Evolutionary conservation across 2,888 invertebrate genomes (phyloP), one percentile per base, ranked within the genome.

Genomic region (Siphlonurus alternatus): DNA sequence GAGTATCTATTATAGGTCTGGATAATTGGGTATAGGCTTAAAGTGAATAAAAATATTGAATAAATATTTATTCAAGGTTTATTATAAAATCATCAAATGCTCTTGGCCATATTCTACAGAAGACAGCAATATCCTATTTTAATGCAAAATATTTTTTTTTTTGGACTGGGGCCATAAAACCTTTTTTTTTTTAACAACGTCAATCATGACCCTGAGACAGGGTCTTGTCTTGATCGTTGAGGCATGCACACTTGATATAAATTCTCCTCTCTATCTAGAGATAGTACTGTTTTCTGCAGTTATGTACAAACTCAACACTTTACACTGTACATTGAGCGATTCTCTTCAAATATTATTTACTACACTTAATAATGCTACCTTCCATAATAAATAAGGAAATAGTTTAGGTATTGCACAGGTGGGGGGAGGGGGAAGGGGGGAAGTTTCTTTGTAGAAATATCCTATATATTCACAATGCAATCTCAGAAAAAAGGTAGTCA

Each of bases 71-170:
- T 64, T 67, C 59, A 67, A 67, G 66, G 65, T 67, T 67, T 67
- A 67, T 67, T 67, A 67, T 67, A 67, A 67, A 67, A 67, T 67
- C 66, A 66, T 67, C 67, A 67, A 67, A 67, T 67, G 67, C 66
- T 67, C 66, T 66, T 66, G 65, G 65, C 65, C 67, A 64, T 67
- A 67, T 63, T 65, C 67, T 67, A 65, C 66, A 67, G 66, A 67
- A 67, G 65, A 67, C 67, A 67, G 67, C 65, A 67, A 66, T 66
- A 67, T 67, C 62, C 51, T 19, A 20, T 60, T 63, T 38, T 63
- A 63, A 60, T 61, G 59, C 60, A 54, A 56, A 64, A 38, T 59
- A 63, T 65, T 63, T 65, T 65, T 65, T 65, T 61, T 61, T 63
- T 61, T 59, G 59, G 56, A 66, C 59, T 53, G 38, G 25, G 25